Evolutionary conservation across 2,888 invertebrate genomes (phyloP), one percentile per base, ranked within the genome.

Genomic region (Anaspis maculata): DNA sequence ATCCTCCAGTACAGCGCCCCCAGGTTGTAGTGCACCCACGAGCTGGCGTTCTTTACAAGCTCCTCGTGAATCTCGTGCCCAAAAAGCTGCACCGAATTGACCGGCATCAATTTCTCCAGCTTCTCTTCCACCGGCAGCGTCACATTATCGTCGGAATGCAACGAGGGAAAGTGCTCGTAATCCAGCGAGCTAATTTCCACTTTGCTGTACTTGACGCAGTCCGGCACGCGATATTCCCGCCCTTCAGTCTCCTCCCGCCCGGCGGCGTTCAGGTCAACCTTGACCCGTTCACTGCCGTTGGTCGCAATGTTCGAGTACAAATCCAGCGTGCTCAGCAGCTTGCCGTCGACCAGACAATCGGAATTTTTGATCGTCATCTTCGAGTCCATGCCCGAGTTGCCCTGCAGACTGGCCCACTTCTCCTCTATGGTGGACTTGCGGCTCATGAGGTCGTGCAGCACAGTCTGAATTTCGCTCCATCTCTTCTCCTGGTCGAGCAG

Each of bases 1-100:
- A 79, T 74, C 44, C 85, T 69, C 87, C 87, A 88, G 64, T 78
- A 87, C 45, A 84, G 70, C 2, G 84, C 76, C 16, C 83, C 87
- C 63, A 86, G 71, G 57, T 85, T 84, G 52, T 84, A 80, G 56
- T 85, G 75, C 16, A 85, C 62, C 87, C 87, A 88, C 0, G 83
- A 85, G 1, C 81, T 76, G 32, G 67, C 72, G 57, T 86, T 86
- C 55, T 72, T 70, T 42, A 67, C 63, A 5, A 87, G 64, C 4
- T 74, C 74, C 36, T 71, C 64, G 10, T 76, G 69, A 28, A 84
- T 66, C 61, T 77, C 75, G 54, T 78, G 74, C 1, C 83, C 83
- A 57, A 76, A 74, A 37, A 62, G 56, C 30, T 61, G 53, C 12
- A 71, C 51, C 31, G 66, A 64, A 12, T 61, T 59, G 13, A 59